Evolutionary conservation across 2,113 vertebrate species (phyloP).

Genomic region (Echinops telfairi): DNA sequence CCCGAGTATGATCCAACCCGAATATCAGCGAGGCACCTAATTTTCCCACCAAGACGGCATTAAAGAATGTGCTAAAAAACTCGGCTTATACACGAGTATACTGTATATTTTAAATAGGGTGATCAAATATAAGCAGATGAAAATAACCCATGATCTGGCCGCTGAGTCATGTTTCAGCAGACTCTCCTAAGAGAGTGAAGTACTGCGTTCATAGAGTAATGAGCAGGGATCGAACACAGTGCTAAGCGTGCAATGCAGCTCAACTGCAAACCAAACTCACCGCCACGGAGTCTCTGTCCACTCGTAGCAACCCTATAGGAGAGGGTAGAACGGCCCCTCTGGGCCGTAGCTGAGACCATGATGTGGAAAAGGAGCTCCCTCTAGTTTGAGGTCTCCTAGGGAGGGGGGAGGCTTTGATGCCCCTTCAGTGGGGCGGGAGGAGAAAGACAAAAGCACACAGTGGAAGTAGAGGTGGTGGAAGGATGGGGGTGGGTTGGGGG

Average conservation of each 20-base stretch:
- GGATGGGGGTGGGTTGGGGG: not conserved
- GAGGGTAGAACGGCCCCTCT: too few species aligned
- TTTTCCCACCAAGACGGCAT: too few species aligned
- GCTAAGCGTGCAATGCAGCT: not conserved
- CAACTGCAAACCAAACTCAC: too few species aligned
- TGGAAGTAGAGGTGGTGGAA: not conserved
- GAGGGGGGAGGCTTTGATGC: not conserved
- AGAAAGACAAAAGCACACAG: not conserved
- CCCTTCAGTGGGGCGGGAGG: too few species aligned
- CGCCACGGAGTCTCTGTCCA: too few species aligned
- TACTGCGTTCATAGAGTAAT: fast-evolving
- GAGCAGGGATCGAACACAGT: not conserved
- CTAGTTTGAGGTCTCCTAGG: not conserved
- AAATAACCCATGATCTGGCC: not conserved
- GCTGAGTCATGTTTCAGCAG: not conserved
- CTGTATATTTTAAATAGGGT: not conserved
- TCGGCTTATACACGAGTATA: too few species aligned
- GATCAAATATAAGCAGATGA: not conserved
- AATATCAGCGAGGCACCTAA: too few species aligned
- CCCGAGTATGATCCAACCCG: too few species aligned
- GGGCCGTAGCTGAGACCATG: not conserved
- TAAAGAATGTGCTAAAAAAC: too few species aligned
- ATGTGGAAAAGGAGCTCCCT: not conserved
- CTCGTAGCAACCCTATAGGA: too few species aligned
- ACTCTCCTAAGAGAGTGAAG: not conserved